Percentiles rank a stretch among this genome's conserved stretches.
These are phyloP conservation scores for Epizoanthus rinbou DNA, from an alignment of 92 coral and sea anemone genomes.

Conservation along the genomic window DNA sequence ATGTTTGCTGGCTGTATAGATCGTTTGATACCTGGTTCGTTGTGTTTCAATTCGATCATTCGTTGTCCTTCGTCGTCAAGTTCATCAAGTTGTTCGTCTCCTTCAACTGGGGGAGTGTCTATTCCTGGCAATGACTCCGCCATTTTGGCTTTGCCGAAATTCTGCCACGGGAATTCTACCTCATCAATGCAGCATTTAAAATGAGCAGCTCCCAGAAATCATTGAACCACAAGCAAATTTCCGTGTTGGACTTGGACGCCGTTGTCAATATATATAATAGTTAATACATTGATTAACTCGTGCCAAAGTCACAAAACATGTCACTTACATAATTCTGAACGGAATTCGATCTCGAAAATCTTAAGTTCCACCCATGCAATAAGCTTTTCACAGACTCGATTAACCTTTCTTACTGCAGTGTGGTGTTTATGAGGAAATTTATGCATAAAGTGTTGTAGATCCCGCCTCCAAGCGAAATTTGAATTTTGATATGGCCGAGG, in stretches of 20 bases:
- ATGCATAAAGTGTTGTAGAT: constrained; percentile 12
- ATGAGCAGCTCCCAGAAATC: constrained; percentile 41
- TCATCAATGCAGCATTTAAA: constrained; percentile 15
- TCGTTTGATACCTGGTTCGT: constrained; percentile 71
- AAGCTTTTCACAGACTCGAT: background rate
- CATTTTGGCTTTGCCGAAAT: constrained; percentile 57
- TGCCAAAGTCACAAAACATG: background rate
- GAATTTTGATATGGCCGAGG: constrained; percentile 40
- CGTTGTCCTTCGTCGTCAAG: constrained; percentile 68
- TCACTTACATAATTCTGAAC: background rate
- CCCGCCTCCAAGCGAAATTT: constrained; percentile 50
- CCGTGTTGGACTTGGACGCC: constrained; percentile 9
- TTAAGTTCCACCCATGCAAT: constrained; percentile 20
- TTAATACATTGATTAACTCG: background rate
- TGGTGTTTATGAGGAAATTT: constrained; percentile 28
- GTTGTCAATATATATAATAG: background rate
- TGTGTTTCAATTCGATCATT: constrained; percentile 83
- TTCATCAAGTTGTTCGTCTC: constrained; percentile 47
- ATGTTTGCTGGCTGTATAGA: background rate
- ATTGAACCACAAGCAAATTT: constrained; percentile 34
- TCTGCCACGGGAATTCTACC: constrained; percentile 1
- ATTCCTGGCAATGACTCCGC: constrained; percentile 57
- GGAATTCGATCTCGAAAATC: background rate
- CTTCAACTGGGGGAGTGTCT: constrained; percentile 34
- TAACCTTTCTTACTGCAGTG: constrained; percentile 12